Base-by-base conservation (phyloP, 2,113 vertebrate species). In the Aptenodytes patagonicus region DNA sequence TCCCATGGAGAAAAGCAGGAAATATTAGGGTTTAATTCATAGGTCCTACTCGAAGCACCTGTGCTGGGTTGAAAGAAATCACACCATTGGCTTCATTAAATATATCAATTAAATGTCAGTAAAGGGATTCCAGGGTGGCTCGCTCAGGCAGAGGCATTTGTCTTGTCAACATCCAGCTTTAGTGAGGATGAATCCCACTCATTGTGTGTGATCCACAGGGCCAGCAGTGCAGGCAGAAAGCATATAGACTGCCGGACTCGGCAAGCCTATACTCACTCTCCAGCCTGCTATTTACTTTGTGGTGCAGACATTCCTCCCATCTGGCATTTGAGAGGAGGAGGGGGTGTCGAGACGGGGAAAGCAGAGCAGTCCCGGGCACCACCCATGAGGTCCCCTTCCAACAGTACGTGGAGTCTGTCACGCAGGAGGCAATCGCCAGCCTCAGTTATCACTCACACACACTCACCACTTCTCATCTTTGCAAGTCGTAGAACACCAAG, bases 291-390 rank as follows among this genome's bases (percentile, higher is more conserved):
- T 82, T 58, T 77, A 25, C 60, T 57, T n/a, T 90, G 94, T 12
- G 90, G 85, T 54, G 78, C 1, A 93, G 91, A 95, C 91, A 96
- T 95, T 96, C 92, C 84, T 93, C 31, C 46, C 76, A 52, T 89
- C 36, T 62, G 89, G 83, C 54, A 78, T 72, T 62, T 10, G 31
- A 42, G 58, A 88, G 60, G 57, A 31, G 62, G 71, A 79, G 73
- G 75, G 40, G 78, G 10, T 0, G 21, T 26, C 9, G 5, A 70
- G 79, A 75, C 9, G 0, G 55, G 54, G 79, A 47, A 16, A 88
- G 75, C 4, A 10, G 52, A 76, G 64, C 71, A 3, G 40, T 69
- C 87, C 87, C 1, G 0, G 29, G 8, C 60, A 90, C 60, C 65
- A 61, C 18, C 42, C 60, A 7, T 36, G 65, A 52, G 42, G 68